A percentile compares a stretch with the other conserved stretches of the same genome.
Evolutionary conservation across 2,888 invertebrate genomes (phyloP).

Genomic region (Xanthorhoe spadicearia): DNA sequence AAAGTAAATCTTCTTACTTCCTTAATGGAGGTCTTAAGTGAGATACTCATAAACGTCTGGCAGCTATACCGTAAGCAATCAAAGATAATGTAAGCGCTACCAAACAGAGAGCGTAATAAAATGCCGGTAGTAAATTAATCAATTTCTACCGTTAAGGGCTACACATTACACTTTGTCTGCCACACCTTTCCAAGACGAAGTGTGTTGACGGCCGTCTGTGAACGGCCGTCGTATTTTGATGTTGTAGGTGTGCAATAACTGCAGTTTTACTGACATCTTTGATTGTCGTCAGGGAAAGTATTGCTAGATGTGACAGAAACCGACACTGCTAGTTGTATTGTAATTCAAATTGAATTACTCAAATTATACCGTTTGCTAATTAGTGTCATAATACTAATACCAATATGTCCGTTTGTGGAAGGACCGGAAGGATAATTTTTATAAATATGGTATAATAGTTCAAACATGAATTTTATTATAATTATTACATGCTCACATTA

Average conservation of each 20-base stretch:
- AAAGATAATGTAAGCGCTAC: constrained; percentile 43
- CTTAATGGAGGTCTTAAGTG: constrained; percentile 3
- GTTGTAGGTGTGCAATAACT: no score
- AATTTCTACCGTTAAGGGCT: constrained; percentile 41
- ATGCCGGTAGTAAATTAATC: constrained; percentile 44
- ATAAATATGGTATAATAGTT: no score
- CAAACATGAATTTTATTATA: no score
- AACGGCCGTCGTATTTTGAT: neutral
- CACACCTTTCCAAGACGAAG: neutral
- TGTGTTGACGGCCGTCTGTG: neutral
- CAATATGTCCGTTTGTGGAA: no score
- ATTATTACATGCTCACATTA: no score
- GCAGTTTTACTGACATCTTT: no score
- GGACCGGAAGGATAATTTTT: neutral
- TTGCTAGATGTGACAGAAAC: no score
- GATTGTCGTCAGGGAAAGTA: no score
- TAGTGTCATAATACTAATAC: no score
- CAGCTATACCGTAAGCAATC: constrained; percentile 43
- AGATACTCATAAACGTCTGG: constrained; percentile 35
- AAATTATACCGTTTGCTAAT: no score
- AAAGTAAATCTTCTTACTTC: neutral
- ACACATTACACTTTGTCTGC: constrained; percentile 35
- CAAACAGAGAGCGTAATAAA: constrained; percentile 45
- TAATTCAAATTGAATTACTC: no score
- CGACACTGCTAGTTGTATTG: no score